Conservation (phyloP, 2,888 invertebrate species). For the Acanthosepion esculentum region DNA sequence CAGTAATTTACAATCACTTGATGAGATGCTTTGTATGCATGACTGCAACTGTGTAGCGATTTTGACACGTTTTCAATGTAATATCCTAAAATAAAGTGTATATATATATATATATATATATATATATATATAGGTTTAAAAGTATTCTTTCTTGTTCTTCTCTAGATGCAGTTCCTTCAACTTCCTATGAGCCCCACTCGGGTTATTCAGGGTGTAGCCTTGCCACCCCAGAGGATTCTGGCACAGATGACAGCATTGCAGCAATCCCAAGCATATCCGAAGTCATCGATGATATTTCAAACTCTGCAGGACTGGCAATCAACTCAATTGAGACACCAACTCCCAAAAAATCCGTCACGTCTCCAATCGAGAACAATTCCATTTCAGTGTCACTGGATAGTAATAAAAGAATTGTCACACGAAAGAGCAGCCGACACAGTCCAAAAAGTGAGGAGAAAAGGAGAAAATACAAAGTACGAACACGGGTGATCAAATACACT, state of each 20-base stretch:
- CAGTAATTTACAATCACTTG: too few species aligned
- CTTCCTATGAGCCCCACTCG: conserved; percentile 33
- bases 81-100: too few species aligned
- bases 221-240: conserved; percentile 42
- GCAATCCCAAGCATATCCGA: not conserved
- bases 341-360: not conserved
- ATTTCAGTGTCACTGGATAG: not conserved
- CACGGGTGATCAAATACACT: conserved; percentile 83
- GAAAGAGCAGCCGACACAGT: not conserved
- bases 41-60: too few species aligned
- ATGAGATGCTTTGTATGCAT: too few species aligned
- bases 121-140: not conserved
- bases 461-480: conserved; percentile 40
- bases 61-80: too few species aligned
- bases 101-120: not conserved
- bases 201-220: not conserved
- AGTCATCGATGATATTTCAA: not conserved
- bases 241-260: conserved; percentile 37
- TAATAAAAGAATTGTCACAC: not conserved
- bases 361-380: conserved; percentile 33
- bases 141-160: not conserved
- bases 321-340: not conserved
- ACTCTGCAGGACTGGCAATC: not conserved
- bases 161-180: conserved; percentile 40
- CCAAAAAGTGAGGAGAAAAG: conserved; percentile 43